These are phyloP conservation scores for Bursaphelenchus okinawaensis DNA, from an alignment of 2,888 invertebrate genomes.

Conservation along the genomic window DNA sequence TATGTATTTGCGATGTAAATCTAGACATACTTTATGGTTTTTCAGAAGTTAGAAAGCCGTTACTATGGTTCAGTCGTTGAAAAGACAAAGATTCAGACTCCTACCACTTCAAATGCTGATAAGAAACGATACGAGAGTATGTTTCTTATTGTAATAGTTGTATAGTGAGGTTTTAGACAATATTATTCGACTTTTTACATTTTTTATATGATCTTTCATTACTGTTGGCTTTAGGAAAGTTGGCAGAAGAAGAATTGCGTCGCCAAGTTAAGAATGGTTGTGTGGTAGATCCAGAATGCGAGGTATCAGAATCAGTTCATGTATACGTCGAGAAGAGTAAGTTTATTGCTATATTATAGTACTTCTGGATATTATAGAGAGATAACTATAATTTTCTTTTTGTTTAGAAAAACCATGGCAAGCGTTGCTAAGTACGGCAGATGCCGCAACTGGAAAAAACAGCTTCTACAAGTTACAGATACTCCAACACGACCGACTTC, in stretches of 20 bases:
- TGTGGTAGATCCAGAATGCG: slow-evolving; percentile 82
- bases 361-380: background rate
- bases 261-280: slow-evolving; percentile 71
- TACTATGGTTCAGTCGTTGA: background rate
- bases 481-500: slow-evolving; percentile 68
- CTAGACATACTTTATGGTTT: background rate
- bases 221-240: background rate
- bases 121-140: background rate
- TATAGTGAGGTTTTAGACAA: background rate
- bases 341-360: background rate
- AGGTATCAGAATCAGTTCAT: slow-evolving; percentile 41
- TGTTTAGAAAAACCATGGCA: slow-evolving; percentile 36
- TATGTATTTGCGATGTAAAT: background rate
- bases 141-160: background rate
- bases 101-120: background rate
- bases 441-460: slow-evolving; percentile 79
- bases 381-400: background rate
- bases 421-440: slow-evolving; percentile 64
- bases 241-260: background rate
- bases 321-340: slow-evolving; percentile 40
- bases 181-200: slow-evolving; percentile 3
- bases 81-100: background rate
- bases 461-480: slow-evolving; percentile 91
- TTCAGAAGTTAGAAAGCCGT: slow-evolving; percentile 5
- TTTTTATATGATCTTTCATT: background rate